A percentile compares a stretch with the other conserved stretches of the same genome.
Conservation (phyloP, 2,888 invertebrate species). For the Patella ulyssiponensis region DNA sequence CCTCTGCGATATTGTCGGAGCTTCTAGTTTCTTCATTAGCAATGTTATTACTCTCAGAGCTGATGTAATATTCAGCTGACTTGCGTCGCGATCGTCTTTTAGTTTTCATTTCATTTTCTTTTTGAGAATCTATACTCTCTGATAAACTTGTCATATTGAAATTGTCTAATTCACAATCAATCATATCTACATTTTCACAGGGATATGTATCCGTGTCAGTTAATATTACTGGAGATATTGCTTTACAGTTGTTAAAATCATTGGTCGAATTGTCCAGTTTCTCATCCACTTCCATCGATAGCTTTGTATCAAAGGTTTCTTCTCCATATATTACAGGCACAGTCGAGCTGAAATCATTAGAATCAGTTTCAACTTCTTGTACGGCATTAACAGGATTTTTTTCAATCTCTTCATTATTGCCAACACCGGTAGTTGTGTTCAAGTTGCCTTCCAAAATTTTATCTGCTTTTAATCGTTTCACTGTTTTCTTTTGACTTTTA, state of each 20-base stretch:
- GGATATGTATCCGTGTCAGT: background rate
- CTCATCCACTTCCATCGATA: background rate
- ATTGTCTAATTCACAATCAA: background rate
- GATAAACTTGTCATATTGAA: constrained; percentile 4
- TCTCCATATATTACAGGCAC: too few relatives aligned
- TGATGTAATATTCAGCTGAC: background rate
- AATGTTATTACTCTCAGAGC: background rate
- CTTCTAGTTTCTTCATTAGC: background rate
- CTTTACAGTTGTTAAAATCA: too few relatives aligned
- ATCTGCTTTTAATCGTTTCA: background rate
- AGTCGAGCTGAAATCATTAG: too few relatives aligned
- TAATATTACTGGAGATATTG: background rate
- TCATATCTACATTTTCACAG: background rate
- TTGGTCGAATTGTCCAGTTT: background rate
- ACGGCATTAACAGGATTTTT: background rate
- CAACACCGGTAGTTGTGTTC: background rate
- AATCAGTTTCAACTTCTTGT: background rate
- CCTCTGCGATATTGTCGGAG: background rate
- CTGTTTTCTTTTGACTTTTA: background rate
- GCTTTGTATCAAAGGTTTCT: background rate
- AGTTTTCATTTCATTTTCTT: background rate
- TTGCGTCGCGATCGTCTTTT: background rate
- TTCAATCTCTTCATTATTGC: background rate
- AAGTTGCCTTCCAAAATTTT: background rate
- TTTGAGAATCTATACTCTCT: background rate